Base-by-base conservation (phyloP, 2,113 vertebrate genomes). In the Piprites chloris region DNA sequence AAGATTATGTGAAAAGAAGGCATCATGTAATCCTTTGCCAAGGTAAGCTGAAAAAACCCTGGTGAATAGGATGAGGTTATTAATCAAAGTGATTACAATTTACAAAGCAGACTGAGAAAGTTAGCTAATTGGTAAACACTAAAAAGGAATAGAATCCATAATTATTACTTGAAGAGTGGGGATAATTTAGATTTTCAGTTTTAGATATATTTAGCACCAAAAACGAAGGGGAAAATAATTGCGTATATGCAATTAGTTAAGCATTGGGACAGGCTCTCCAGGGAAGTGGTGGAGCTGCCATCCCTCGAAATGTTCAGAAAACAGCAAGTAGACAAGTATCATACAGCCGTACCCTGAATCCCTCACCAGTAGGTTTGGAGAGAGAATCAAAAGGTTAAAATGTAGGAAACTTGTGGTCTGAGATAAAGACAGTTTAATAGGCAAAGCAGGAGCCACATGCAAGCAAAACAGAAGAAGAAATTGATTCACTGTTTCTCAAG, bases 281-380 rank as follows among this genome's bases (percentile, higher is more conserved):
- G 32, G 22, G 35, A 66, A 27, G 5, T 58, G 35, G 21, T 63
- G 17, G 13, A 79, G 9, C 11, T 41, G 63, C 30, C 19, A 41
- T 8, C 5, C 24, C 11, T 42, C n/a, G 12, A 80, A 80, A 3
- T 50, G 8, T 37, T 42, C 18, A 37, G 32, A 42, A 80, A 65
- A 66, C 1, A 65, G 17, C 7, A 17, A 49, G 6, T 13, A 41
- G 13, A 4, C 23, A 61, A 47, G 10, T 41, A 8, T 26, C 41
- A 30, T 35, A 13, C 24, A 42, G 7, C 11, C 1, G 0, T 21
- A 35, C n/a, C 14, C 16, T 35, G 28, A 22, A 9, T 35, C 32
- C 47, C 11, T 17, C 21, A 15, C 1, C 0, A 0, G 11, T 49
- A 37, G 26, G 22, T 35, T 32, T 4, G 1, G 2, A 12, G 50